Percentiles rank a stretch among this genome's conserved stretches.
Conservation (phyloP, 1,140 invertebrate species). For the Sesamia nonagrioides region DNA sequence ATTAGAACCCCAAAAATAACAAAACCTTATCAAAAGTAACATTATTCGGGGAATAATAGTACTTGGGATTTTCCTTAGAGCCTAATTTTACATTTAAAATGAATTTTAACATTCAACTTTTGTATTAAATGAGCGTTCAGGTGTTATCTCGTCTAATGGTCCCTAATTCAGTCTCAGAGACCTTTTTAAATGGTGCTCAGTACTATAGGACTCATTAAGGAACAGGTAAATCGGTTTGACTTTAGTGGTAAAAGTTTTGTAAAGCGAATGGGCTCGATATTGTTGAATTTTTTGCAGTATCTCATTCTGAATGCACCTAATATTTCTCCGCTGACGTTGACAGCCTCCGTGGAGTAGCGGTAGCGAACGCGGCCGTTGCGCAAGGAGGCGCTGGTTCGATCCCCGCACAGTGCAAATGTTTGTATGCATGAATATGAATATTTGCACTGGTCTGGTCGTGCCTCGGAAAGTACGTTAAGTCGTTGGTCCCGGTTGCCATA, state of each 20-base stretch:
- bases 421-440: no score
- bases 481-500: no score
- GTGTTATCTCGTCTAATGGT: not conserved
- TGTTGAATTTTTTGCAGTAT: not conserved
- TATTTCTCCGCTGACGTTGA: not conserved
- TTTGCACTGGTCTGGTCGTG: no score
- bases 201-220: not conserved
- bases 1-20: not conserved
- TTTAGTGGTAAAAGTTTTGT: not conserved
- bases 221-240: not conserved
- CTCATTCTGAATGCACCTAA: not conserved
- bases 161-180: not conserved
- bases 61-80: not conserved
- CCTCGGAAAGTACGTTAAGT: no score
- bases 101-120: not conserved
- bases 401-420: no score
- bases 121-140: not conserved
- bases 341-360: no score
- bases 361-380: no score
- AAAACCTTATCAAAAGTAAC: not conserved
- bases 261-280: not conserved
- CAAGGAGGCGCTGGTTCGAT: no score
- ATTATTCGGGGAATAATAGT: not conserved
- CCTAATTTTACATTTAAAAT: constrained; percentile 21
- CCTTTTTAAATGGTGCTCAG: not conserved